A percentile compares a stretch with the other conserved stretches of the same genome.
These are phyloP conservation scores for Mactromeris polynyma DNA, from an alignment of 2,888 invertebrate species.

Conservation along the genomic window DNA sequence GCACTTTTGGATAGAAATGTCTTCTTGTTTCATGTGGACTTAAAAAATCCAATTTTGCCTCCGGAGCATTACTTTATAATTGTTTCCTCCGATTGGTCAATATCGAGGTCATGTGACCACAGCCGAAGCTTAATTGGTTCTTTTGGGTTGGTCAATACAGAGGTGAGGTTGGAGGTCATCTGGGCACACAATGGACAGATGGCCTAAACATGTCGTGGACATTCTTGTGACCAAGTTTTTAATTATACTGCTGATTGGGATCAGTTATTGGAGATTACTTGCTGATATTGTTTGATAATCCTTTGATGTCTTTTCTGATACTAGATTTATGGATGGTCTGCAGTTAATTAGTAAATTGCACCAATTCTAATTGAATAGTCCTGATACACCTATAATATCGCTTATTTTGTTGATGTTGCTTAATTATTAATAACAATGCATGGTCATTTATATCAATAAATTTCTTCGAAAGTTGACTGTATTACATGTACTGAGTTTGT, in stretches of 20 bases:
- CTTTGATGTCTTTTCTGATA: constrained; percentile 36
- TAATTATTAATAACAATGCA: neutral
- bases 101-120: neutral
- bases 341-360: constrained; percentile 11
- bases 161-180: neutral
- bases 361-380: neutral
- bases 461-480: neutral
- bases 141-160: constrained; percentile 2
- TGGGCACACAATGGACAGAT: constrained; percentile 33
- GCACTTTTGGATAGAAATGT: neutral
- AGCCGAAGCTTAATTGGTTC: neutral
- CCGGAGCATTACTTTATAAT: neutral
- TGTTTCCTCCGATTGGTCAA: neutral
- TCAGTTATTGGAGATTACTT: constrained; percentile 37
- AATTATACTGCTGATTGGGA: constrained; percentile 37
- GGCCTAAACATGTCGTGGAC: constrained; percentile 20
- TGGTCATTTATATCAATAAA: neutral
- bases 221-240: constrained; percentile 40
- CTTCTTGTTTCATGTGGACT: neutral
- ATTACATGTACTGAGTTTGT: no score
- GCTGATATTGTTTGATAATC: constrained; percentile 27
- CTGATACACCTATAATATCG: neutral
- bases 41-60: neutral
- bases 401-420: neutral
- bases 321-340: neutral